A percentile compares a stretch with the other conserved stretches of the same genome.
These are phyloP conservation scores for Sturnira hondurensis DNA, from an alignment of 2,113 vertebrate species.

Conservation along the genomic window DNA sequence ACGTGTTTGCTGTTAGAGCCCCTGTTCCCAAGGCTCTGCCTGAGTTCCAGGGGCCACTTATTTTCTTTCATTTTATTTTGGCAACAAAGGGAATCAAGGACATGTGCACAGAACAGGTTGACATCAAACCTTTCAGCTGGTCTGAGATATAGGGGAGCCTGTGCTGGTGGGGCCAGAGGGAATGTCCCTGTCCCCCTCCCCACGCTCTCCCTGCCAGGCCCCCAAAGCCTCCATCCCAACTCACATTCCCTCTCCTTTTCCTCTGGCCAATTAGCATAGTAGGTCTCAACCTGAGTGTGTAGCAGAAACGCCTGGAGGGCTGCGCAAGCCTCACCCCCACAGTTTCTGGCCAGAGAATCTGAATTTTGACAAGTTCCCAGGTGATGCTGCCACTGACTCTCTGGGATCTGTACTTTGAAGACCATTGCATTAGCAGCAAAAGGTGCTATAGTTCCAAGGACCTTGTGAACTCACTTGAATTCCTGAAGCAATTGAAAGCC, in stretches of 20 bases:
- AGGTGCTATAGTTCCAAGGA: neutral
- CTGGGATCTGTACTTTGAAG: neutral
- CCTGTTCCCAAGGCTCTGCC: neutral
- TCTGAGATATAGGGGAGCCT: neutral
- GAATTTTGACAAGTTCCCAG: neutral
- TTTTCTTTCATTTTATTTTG: neutral
- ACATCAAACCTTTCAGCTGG: neutral
- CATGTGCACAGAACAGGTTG: neutral
- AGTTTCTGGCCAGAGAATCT: neutral
- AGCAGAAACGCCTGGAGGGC: neutral
- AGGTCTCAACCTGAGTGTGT: neutral
- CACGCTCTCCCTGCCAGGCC: rapidly evolving
- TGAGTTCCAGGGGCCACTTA: neutral
- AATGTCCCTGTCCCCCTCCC: rapidly evolving
- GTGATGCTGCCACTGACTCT: neutral
- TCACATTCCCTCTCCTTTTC: neutral
- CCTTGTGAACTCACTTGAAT: neutral
- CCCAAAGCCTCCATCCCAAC: neutral
- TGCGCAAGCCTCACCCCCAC: neutral
- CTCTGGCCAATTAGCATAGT: neutral
- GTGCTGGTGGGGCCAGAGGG: neutral
- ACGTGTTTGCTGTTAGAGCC: neutral
- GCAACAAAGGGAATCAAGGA: neutral
- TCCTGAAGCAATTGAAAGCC: neutral
- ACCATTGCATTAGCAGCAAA: neutral